phyloP scores from a whole-genome alignment of 2,797 vertebrate genomes.

The Pogonophryne albipinna region DNA sequence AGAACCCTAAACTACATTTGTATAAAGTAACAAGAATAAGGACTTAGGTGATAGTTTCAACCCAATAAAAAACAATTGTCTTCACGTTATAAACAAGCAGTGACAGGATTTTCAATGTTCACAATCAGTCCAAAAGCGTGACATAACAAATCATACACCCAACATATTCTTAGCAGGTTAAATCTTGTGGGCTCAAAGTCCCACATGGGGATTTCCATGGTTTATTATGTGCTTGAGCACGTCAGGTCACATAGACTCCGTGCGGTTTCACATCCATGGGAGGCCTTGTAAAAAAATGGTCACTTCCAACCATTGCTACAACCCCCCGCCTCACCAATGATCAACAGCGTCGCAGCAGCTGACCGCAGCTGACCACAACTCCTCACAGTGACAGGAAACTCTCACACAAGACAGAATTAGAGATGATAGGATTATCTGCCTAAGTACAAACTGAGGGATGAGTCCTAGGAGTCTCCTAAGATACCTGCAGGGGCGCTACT shows the following conservation, averaged over 20 bases:
- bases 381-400: constrained; percentile 74
- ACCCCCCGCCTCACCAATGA: constrained; percentile 29
- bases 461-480: constrained; percentile 42
- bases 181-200: constrained; percentile 39
- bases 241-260: constrained; percentile 38
- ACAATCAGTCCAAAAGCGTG: constrained; percentile 15
- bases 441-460: constrained; percentile 69
- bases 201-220: constrained; percentile 36
- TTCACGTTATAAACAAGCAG: constrained; percentile 14
- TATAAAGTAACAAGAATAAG: background rate
- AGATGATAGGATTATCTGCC: constrained; percentile 83
- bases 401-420: constrained; percentile 82
- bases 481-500: constrained; percentile 42
- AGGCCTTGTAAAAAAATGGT: constrained; percentile 27
- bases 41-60: background rate
- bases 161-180: constrained; percentile 45
- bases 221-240: constrained; percentile 41
- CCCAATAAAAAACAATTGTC: background rate
- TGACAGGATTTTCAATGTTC: constrained; percentile 16
- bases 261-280: constrained; percentile 21
- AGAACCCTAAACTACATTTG: background rate
- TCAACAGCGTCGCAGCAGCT: constrained; percentile 46
- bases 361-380: constrained; percentile 63
- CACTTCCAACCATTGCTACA: constrained; percentile 26
- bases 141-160: constrained; percentile 46